Percentiles rank a stretch among this genome's conserved stretches.
These are phyloP conservation scores for Columba janthina DNA, from an alignment of 2,113 vertebrate genomes.

Conservation along the genomic window DNA sequence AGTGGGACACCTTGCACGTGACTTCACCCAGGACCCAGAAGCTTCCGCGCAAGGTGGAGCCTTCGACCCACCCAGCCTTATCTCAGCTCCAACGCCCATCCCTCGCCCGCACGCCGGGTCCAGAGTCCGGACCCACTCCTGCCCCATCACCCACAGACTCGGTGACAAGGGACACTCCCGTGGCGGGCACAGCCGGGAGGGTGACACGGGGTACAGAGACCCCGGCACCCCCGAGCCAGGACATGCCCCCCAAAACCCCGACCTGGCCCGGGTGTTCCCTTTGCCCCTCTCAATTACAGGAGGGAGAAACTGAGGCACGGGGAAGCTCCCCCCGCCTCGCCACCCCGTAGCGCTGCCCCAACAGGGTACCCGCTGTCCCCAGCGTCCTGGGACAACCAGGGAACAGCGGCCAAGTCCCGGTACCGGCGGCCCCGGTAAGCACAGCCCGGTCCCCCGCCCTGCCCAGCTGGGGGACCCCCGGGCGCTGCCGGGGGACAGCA, in stretches of 20 bases:
- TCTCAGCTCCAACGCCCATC: neutral
- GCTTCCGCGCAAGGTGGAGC: neutral
- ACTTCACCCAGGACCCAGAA: neutral
- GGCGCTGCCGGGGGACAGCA: neutral
- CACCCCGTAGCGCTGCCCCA: neutral
- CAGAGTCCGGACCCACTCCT: conserved; percentile 2
- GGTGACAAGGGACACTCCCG: accelerated
- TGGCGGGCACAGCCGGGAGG: accelerated
- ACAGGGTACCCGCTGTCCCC: accelerated
- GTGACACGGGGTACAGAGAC: accelerated
- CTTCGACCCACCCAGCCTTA: neutral
- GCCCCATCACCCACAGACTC: no score
- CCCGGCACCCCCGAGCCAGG: accelerated
- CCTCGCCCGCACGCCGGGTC: neutral
- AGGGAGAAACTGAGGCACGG: neutral
- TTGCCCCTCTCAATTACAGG: neutral
- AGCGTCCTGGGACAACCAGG: neutral
- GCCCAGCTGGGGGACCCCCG: neutral
- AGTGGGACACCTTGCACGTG: accelerated
- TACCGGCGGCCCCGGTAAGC: no score
- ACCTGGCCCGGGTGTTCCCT: accelerated
- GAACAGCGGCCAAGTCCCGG: neutral
- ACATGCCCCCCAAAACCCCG: accelerated
- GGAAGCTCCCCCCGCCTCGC: neutral
- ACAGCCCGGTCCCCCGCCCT: neutral